phyloP scores from a whole-genome alignment of 1,140 invertebrate genomes.

The Oscheius sp. region DNA sequence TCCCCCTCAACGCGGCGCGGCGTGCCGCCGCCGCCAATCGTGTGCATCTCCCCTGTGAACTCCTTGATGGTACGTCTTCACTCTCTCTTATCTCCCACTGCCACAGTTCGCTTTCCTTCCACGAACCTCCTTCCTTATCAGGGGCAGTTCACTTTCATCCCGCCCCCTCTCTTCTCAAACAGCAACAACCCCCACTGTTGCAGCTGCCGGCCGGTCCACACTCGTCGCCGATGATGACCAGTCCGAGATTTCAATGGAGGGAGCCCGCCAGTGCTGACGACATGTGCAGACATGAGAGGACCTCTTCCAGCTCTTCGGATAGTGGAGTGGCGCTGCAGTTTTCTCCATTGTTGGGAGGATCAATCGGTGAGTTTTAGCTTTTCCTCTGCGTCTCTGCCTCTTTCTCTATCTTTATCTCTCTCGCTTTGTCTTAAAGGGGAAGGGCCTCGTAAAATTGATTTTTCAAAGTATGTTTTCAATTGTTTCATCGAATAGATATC shows the following conservation, averaged over 20 bases:
- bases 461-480: too few species aligned
- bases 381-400: too few species aligned
- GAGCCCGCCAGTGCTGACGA: not conserved
- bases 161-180: not conserved
- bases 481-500: too few species aligned
- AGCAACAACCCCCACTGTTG: too few species aligned
- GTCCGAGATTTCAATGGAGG: not conserved
- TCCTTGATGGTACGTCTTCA: not conserved
- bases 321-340: not conserved
- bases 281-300: not conserved
- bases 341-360: not conserved
- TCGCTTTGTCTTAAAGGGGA: too few species aligned
- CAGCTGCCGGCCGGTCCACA: too few species aligned
- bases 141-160: not conserved
- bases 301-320: not conserved
- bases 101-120: slow-evolving; percentile 1
- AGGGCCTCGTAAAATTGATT: too few species aligned
- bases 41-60: not conserved
- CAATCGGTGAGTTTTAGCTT: too few species aligned
- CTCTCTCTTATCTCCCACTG: not conserved
- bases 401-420: too few species aligned
- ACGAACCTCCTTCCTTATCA: not conserved
- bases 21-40: not conserved
- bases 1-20: not conserved
- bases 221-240: not conserved